Evolutionary conservation across 2,113 vertebrate genomes (phyloP), one percentile per base, ranked within the genome.

Genomic region (Nothoprocta perdicaria): DNA sequence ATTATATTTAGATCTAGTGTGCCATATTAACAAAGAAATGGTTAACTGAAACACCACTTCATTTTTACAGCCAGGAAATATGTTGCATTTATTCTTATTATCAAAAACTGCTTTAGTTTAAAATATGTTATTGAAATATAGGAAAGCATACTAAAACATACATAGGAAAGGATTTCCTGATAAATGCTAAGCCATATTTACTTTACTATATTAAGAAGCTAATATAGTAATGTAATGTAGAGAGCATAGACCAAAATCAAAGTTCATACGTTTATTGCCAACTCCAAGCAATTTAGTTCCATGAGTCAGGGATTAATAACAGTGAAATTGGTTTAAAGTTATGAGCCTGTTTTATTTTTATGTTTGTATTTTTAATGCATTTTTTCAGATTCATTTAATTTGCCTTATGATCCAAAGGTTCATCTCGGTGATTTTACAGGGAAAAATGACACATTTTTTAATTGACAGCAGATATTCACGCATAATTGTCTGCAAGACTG

Each of bases 121-220:
- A 77, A 67, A 68, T 73, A 29, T 10, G 61, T 48, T 80, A 48
- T 76, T 88, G 91, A 41, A 89, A 75, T 72, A 61, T 3, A 80
- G 48, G 61, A 38, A 38, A 38, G 35, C 35, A 38, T 38, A 38
- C 35, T 38, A 38, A 8, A 38, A 38, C 35, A 71, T 23, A 68
- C 63, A 78, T 88, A 24, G n/a, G 65, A 40, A 60, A 92, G 87
- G 82, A 65, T 87, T 93, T 92, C 85, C 85, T 89, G 82, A 82
- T 75, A 82, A 91, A 78, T 83, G 83, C 61, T 78, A 93, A 92
- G 91, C 92, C 79, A 92, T 89, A 73, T 80, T 90, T 80, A 92
- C 93, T 90, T 90, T 88, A 58, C 75, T 96, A 77, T 89, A n/a
- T 94, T 92, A 89, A 92, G 82, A 68, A 93, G 52, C 85, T 89